Evolutionary conservation across 2,797 vertebrate genomes (phyloP).

Genomic region (Merluccius polli): DNA sequence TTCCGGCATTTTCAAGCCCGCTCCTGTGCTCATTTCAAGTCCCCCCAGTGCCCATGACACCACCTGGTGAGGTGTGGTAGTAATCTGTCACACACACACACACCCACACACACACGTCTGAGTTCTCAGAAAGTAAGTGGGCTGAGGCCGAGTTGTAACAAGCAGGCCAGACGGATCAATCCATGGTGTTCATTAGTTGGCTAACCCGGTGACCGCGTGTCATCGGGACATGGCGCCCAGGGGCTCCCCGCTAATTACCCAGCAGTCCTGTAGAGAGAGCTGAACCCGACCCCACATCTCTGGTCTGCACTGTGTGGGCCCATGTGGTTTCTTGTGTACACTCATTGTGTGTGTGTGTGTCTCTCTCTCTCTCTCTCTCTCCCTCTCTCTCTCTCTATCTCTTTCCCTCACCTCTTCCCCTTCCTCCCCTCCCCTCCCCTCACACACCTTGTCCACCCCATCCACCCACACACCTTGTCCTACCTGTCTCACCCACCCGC

Average conservation of each 20-base stretch:
- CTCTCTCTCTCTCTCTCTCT: slow-evolving; percentile 16
- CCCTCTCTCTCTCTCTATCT: slow-evolving; percentile 25
- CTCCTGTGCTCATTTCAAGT: too few relatives aligned
- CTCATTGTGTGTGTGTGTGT: slow-evolving; percentile 59
- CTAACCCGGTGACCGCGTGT: slow-evolving; percentile 40
- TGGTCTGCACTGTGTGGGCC: slow-evolving; percentile 49
- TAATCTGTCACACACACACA: neutral
- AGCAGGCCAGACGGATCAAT: slow-evolving; percentile 52
- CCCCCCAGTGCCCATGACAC: neutral
- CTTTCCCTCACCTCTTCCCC: neutral
- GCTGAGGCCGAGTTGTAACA: neutral
- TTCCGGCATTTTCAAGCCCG: too few relatives aligned
- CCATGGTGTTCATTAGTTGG: slow-evolving; percentile 51
- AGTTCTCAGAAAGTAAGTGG: slow-evolving; percentile 22
- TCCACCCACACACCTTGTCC: neutral
- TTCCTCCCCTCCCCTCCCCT: slow-evolving; percentile 41
- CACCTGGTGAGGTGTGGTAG: neutral
- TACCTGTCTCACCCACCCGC: slow-evolving; percentile 3
- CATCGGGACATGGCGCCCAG: slow-evolving; percentile 37
- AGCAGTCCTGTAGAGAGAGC: slow-evolving; percentile 13
- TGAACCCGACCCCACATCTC: slow-evolving; percentile 32
- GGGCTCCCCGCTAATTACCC: slow-evolving; percentile 56
- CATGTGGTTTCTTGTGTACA: slow-evolving; percentile 43
- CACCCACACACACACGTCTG: too few relatives aligned
- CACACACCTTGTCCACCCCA: slow-evolving; percentile 16